Percentiles rank a stretch among this genome's conserved stretches.
These are phyloP conservation scores for Mongoloraphidia duomilia DNA, from an alignment of 2,888 invertebrate species.

Conservation along the genomic window DNA sequence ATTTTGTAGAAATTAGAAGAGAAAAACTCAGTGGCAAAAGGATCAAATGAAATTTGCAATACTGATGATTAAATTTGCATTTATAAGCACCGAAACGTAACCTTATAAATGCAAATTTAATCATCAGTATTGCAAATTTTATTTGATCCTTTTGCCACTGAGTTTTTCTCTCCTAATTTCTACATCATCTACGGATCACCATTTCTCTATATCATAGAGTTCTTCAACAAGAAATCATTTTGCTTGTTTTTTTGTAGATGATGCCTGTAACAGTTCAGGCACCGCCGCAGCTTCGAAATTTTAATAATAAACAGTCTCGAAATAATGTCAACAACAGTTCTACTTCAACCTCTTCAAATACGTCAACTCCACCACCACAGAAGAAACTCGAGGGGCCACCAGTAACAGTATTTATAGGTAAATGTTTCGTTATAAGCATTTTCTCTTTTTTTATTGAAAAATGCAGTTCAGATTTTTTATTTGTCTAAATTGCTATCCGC, in stretches of 20 bases:
- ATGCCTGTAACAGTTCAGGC: slow-evolving; percentile 34
- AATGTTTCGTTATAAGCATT: slow-evolving; percentile 13
- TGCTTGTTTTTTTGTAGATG: slow-evolving; percentile 30
- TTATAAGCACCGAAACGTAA: neutral
- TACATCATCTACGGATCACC: too few species aligned
- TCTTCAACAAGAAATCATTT: neutral
- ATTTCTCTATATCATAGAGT: too few species aligned
- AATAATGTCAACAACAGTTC: slow-evolving; percentile 1
- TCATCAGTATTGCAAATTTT: too few species aligned
- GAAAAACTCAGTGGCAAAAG: too few species aligned
- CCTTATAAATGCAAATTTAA: neutral
- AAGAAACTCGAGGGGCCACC: slow-evolving; percentile 57
- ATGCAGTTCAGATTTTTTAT: neutral
- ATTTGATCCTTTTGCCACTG: too few species aligned
- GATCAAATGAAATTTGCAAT: too few species aligned
- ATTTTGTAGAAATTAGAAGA: too few species aligned
- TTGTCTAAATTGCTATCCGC: neutral
- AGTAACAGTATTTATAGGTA: slow-evolving; percentile 93
- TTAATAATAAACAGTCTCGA: slow-evolving; percentile 19
- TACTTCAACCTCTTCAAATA: slow-evolving; percentile 22
- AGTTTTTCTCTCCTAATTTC: too few species aligned
- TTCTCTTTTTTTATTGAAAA: neutral
- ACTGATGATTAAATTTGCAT: slow-evolving; percentile 16
- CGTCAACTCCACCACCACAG: slow-evolving; percentile 16
- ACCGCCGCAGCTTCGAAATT: slow-evolving; percentile 29